Evolutionary conservation across 2,888 invertebrate genomes (phyloP).

Genomic region (Cybosia mesomella): DNA sequence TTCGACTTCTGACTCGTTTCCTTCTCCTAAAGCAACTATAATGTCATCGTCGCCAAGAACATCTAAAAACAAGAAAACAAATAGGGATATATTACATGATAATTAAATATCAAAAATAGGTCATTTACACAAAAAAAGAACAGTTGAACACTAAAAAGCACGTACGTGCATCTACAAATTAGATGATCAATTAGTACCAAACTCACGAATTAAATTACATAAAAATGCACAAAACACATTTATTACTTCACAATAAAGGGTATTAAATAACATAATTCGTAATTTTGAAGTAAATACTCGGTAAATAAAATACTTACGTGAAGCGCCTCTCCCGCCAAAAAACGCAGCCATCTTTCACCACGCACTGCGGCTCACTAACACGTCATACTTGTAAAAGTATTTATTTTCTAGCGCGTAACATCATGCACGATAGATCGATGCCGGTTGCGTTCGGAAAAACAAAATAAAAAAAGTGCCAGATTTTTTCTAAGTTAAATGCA

Average conservation of each 20-base stretch:
- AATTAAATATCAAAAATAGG: no score
- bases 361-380: conserved; percentile 10
- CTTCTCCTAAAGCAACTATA: no score
- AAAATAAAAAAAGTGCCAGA: neutral
- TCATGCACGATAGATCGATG: neutral
- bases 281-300: conserved; percentile 1
- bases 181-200: no score
- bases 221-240: no score
- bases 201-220: no score
- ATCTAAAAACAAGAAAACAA: no score
- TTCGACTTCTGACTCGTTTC: no score
- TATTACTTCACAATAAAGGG: neutral
- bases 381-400: neutral
- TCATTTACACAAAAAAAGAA: no score
- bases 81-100: no score
- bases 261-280: neutral
- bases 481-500: neutral
- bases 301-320: conserved; percentile 13
- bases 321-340: conserved; percentile 9
- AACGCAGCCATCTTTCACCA: conserved; percentile 9
- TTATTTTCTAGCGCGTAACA: conserved; percentile 2
- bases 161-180: no score
- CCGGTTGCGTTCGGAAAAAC: neutral
- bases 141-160: no score
- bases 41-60: no score